Percentiles rank a stretch among this genome's conserved stretches.
phyloP scores from a whole-genome alignment of 2,797 vertebrate genomes.

The Erpetoichthys calabaricus region DNA sequence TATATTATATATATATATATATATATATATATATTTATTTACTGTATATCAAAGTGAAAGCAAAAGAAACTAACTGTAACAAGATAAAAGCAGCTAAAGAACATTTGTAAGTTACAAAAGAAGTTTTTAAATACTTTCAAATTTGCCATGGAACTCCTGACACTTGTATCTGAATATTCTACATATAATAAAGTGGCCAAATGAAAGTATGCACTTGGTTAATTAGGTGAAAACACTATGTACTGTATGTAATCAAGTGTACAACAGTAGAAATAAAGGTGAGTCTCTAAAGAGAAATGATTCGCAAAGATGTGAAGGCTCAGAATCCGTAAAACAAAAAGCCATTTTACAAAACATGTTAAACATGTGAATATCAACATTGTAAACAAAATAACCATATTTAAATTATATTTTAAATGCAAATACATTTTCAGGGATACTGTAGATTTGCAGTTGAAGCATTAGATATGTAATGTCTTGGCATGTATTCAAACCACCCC shows the following conservation, averaged over 20 bases:
- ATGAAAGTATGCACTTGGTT: constrained; percentile 41
- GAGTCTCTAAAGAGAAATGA: constrained; percentile 41
- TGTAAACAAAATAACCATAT: constrained; percentile 47
- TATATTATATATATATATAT: too few relatives aligned
- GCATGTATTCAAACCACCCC: constrained; percentile 27
- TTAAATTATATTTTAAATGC: constrained; percentile 47
- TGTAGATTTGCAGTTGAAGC: constrained; percentile 32
- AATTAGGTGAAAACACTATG: constrained; percentile 46
- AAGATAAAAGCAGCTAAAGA: too few relatives aligned
- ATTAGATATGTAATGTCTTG: constrained; percentile 34
- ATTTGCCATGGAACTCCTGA: neutral
- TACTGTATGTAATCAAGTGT: constrained; percentile 35
- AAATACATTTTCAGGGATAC: constrained; percentile 43
- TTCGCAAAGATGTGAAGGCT: constrained; percentile 44
- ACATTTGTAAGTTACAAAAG: too few relatives aligned
- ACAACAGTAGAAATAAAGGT: constrained; percentile 45
- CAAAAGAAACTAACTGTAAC: too few relatives aligned
- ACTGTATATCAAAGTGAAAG: too few relatives aligned
- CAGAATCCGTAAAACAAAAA: constrained; percentile 48
- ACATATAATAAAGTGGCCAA: constrained; percentile 14
- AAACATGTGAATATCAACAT: constrained; percentile 46
- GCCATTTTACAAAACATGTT: constrained; percentile 59
- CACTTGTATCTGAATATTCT: neutral
- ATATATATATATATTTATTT: too few relatives aligned
- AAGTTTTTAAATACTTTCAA: neutral